Conservation (phyloP, 2,113 vertebrate species). For the Ctenodactylus gundi region DNA sequence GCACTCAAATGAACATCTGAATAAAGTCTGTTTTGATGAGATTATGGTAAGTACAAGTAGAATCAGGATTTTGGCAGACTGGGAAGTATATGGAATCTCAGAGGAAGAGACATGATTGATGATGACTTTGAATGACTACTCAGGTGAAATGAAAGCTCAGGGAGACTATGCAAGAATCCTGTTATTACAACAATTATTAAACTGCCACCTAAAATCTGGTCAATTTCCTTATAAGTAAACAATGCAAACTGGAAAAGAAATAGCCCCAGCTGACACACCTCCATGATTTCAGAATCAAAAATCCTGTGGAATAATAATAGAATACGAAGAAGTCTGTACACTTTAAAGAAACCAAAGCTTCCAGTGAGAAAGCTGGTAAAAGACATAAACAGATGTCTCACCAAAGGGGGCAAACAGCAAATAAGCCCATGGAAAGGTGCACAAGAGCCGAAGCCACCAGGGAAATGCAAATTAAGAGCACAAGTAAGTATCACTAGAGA, state of each 20-base stretch:
- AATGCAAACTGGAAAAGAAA: not conserved
- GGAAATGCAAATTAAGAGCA: slow-evolving; percentile 33
- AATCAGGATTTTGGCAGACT: not conserved
- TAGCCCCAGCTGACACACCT: not conserved
- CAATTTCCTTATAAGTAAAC: not conserved
- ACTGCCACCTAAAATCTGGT: not conserved
- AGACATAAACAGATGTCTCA: not conserved
- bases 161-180: not conserved
- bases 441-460: not conserved
- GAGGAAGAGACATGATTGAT: not conserved
- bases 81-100: not conserved
- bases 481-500: not conserved
- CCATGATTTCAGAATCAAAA: not conserved
- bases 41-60: not conserved
- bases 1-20: not conserved
- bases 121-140: not conserved
- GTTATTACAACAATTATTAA: slow-evolving; percentile 15
- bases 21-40: slow-evolving; percentile 9
- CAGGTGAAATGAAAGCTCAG: not conserved
- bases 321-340: not conserved
- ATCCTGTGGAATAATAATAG: slow-evolving; percentile 17
- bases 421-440: no score
- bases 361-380: not conserved
- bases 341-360: not conserved
- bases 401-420: no score